Percentiles rank a stretch among this genome's conserved stretches.
phyloP scores from a whole-genome alignment of 2,888 invertebrate species.

The Temnothorax unifasciatus region DNA sequence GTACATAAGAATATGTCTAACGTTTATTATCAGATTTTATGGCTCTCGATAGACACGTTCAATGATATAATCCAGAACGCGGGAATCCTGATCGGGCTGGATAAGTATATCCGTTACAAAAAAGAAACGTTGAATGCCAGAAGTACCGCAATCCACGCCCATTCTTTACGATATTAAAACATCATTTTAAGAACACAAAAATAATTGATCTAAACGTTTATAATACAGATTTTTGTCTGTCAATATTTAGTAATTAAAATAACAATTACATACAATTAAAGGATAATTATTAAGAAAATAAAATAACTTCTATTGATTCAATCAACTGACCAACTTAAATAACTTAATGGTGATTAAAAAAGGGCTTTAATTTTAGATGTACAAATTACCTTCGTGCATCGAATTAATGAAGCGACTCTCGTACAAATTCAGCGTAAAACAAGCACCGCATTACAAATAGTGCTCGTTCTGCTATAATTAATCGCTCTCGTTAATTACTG shows the following conservation, averaged over 20 bases:
- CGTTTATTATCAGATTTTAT: conserved; percentile 59
- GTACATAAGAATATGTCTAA: conserved; percentile 51
- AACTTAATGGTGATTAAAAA: conserved; percentile 3
- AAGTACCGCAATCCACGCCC: neutral
- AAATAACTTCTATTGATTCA: neutral
- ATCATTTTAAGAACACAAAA: neutral
- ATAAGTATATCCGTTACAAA: neutral
- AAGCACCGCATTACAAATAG: conserved; percentile 24
- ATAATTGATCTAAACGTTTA: neutral
- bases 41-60: conserved; percentile 32
- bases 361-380: conserved; percentile 24
- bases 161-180: neutral
- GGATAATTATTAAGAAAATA: neutral
- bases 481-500: conserved; percentile 61
- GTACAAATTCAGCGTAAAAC: conserved; percentile 26
- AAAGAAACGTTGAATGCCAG: neutral
- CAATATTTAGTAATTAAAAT: neutral
- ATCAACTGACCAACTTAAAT: conserved; percentile 4
- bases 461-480: conserved; percentile 61
- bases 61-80: conserved; percentile 43
- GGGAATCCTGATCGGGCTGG: conserved; percentile 40
- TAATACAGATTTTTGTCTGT: neutral
- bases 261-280: neutral
- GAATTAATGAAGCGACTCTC: conserved; percentile 43
- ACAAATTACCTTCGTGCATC: neutral